Base-by-base conservation (phyloP, 2,888 invertebrate species). In the Sphinx pinastri region DNA sequence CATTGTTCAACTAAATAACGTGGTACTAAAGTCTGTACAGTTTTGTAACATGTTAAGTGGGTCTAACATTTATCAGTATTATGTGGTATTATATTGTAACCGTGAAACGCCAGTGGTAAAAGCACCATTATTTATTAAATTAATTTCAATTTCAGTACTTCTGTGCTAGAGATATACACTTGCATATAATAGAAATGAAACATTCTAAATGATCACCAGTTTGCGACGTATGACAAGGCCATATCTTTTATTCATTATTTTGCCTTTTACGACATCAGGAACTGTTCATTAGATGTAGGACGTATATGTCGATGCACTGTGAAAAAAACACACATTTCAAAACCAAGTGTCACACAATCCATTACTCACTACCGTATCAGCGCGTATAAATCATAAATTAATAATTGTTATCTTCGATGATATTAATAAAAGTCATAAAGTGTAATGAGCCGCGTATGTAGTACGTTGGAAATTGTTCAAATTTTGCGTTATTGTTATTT, bases 281-380 rank as follows among this genome's bases (percentile, higher is more conserved):
- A 49, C 47, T 13, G 16, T 47, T 63, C 19, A 55, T 49, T 49
- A 49, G 19, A 19, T 16, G 16, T 19, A 14, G 7, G 7, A 49
- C 19, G 49, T 25, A 49, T 55, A 55, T 55, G 55, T 55, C 19
- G 19, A 55, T 55, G 47, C 19, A 49, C 47, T 19, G 47, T 45
- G 25, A 63, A 49, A 63, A 49, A 49, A 19, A 10, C 16, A 14
- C 19, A 7, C 49, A 19, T 13, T 63, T 47, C 12, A 63, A 60
- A 69, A 54, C 25, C 52, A 60, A 38, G 45, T 54, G 47, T 11
- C 38, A 47, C 25, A 57, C 10, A 67, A 59, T 49, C 52, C 25
- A 74, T 77, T 75, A 76, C 81, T 81, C 74, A 74, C 71, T 59
- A 67, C 72, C 74, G 75, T 78, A 79, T 79, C 76, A 76, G 73